Conservation (phyloP, 2,113 vertebrate genomes). For the Ceyx margarethae region DNA sequence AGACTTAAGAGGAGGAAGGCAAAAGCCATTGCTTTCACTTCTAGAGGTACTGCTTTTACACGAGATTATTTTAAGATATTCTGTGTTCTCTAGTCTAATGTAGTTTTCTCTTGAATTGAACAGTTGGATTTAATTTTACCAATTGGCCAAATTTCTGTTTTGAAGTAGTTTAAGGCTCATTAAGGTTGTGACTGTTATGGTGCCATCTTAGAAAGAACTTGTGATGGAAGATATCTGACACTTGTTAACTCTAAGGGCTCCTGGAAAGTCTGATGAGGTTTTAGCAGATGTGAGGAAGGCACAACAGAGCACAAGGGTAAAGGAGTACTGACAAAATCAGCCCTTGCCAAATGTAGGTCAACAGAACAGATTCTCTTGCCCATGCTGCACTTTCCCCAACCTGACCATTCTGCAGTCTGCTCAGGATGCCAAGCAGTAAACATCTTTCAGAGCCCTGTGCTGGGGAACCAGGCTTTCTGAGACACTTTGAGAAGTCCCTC, state of each 20-base stretch:
- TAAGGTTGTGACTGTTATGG: neutral
- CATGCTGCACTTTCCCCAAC: neutral
- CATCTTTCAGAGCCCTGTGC: neutral
- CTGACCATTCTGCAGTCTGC: neutral
- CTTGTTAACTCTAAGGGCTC: neutral
- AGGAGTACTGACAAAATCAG: neutral
- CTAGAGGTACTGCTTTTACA: neutral
- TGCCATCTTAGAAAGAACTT: neutral
- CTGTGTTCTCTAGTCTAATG: neutral
- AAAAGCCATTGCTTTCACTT: neutral
- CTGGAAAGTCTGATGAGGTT: neutral
- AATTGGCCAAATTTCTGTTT: neutral
- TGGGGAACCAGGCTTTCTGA: neutral
- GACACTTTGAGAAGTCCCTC: neutral
- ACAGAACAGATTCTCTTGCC: neutral
- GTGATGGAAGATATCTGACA: neutral
- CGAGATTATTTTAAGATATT: neutral
- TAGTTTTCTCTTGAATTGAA: neutral
- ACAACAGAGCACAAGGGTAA: neutral
- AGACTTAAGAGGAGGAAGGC: neutral
- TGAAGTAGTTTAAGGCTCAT: neutral
- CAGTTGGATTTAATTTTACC: neutral
- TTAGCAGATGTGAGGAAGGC: neutral
- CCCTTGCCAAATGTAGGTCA: neutral
- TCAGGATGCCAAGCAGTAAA: neutral